phyloP scores from a whole-genome alignment of 2,888 invertebrate genomes.

The Podabrus alpinus region DNA sequence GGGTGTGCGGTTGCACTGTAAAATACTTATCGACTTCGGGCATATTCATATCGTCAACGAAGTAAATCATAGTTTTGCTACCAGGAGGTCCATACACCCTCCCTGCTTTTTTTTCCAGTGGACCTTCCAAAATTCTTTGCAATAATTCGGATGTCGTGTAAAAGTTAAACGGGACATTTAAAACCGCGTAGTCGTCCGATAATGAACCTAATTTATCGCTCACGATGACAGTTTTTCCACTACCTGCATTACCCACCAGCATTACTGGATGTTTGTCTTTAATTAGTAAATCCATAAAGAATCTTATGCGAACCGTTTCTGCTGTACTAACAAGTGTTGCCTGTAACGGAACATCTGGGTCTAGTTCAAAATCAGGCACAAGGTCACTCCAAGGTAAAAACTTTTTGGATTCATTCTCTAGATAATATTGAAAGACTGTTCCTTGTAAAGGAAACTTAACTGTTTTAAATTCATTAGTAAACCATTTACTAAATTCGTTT shows the following conservation, averaged over 20 bases:
- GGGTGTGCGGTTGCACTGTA: constrained; percentile 93
- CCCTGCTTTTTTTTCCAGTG: constrained; percentile 93
- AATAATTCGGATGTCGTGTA: constrained; percentile 94
- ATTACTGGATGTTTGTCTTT: constrained; percentile 81
- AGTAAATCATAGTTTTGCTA: constrained; percentile 88
- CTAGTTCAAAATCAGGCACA: constrained; percentile 78
- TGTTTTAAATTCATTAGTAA: constrained; percentile 87
- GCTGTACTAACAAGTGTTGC: constrained; percentile 78
- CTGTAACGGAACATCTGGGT: constrained; percentile 85
- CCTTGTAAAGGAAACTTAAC: constrained; percentile 85
- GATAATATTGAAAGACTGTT: constrained; percentile 87
- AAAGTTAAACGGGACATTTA: constrained; percentile 92
- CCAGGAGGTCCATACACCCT: constrained; percentile 92
- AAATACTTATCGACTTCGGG: constrained; percentile 94
- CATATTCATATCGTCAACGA: constrained; percentile 97
- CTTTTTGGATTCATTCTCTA: constrained; percentile 83
- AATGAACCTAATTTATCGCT: constrained; percentile 78
- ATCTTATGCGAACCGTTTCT: constrained; percentile 85
- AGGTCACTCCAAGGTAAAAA: constrained; percentile 87
- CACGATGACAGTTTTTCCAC: constrained; percentile 90
- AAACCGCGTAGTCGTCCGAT: constrained; percentile 77
- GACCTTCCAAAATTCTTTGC: constrained; percentile 85
- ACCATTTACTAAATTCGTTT: constrained; percentile 95
- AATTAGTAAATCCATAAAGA: constrained; percentile 85
- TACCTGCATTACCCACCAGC: constrained; percentile 88